Conservation (phyloP, 1,140 invertebrate species). For the Hylyphantes graminicola region DNA sequence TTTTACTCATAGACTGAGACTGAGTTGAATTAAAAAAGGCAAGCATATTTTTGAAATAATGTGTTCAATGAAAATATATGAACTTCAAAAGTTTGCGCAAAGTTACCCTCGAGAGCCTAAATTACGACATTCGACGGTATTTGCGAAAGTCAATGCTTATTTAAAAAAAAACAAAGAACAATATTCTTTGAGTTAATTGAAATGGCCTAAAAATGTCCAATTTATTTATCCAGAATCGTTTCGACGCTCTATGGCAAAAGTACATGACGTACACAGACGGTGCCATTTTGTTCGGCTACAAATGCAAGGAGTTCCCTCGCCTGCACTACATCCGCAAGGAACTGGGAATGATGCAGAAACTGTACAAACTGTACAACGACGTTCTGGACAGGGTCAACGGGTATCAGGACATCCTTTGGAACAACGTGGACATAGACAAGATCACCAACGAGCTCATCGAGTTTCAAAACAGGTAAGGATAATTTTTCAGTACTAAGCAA, state of each 20-base stretch:
- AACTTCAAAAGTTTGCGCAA: no score
- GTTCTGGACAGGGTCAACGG: conserved; percentile 95
- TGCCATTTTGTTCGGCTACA: conserved; percentile 91
- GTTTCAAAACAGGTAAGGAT: conserved; percentile 89
- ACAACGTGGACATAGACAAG: conserved; percentile 95
- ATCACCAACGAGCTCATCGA: conserved; percentile 97
- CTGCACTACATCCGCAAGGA: conserved; percentile 93
- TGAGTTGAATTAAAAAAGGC: no score
- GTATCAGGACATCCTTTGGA: conserved; percentile 97
- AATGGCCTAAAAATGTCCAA: background rate
- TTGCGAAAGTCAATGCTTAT: no score
- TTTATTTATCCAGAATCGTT: conserved; percentile 79
- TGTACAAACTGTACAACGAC: conserved; percentile 96
- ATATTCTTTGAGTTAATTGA: no score
- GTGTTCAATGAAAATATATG: no score
- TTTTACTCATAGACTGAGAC: no score
- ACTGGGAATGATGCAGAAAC: conserved; percentile 93
- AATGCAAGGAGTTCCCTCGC: conserved; percentile 90
- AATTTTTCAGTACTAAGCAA: no score
- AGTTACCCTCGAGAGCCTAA: no score
- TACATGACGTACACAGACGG: conserved; percentile 92
- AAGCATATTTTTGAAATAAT: no score
- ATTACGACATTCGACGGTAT: no score
- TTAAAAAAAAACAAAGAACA: no score
- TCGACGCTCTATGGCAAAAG: conserved; percentile 94